phyloP scores from a whole-genome alignment of 2,797 vertebrate species.

The Enteromius treurensis region DNA sequence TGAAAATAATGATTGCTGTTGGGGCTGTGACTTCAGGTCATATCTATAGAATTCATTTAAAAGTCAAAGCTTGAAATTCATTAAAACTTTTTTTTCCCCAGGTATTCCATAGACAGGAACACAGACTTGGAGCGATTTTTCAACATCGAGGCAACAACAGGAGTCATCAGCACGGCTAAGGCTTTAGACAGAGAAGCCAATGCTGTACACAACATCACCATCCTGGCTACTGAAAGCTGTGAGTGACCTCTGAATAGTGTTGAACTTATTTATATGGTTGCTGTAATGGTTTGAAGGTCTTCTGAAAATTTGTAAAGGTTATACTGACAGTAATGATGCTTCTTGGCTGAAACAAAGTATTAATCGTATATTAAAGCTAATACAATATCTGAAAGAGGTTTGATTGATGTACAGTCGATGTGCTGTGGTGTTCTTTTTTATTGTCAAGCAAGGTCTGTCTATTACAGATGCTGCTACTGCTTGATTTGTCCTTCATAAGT shows the following conservation, averaged over 20 bases:
- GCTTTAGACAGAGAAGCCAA: constrained; percentile 85
- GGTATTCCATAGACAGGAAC: constrained; percentile 89
- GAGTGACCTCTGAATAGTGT: constrained; percentile 68
- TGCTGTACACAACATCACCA: constrained; percentile 87
- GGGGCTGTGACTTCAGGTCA: constrained; percentile 16
- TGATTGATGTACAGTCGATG: not conserved
- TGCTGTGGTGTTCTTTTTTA: not conserved
- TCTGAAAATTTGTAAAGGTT: constrained; percentile 13
- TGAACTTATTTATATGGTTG: not conserved
- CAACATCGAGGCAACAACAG: constrained; percentile 86
- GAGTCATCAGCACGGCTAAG: constrained; percentile 87
- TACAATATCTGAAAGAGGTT: not conserved
- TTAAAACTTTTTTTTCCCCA: constrained; percentile 61
- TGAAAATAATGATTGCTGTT: constrained; percentile 33
- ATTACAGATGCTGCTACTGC: not conserved
- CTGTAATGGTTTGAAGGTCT: constrained; percentile 22
- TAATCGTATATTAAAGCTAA: not conserved
- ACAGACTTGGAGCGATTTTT: constrained; percentile 89
- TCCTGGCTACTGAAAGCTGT: constrained; percentile 88
- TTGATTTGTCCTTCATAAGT: constrained; percentile 42
- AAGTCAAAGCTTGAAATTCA: constrained; percentile 45
- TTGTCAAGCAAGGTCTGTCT: constrained; percentile 13
- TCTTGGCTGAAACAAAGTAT: constrained; percentile 12
- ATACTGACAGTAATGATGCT: not conserved
- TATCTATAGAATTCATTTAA: constrained; percentile 30